These are phyloP conservation scores for Eubasilissa splendida DNA, from an alignment of 2,888 invertebrate species.

Conservation along the genomic window DNA sequence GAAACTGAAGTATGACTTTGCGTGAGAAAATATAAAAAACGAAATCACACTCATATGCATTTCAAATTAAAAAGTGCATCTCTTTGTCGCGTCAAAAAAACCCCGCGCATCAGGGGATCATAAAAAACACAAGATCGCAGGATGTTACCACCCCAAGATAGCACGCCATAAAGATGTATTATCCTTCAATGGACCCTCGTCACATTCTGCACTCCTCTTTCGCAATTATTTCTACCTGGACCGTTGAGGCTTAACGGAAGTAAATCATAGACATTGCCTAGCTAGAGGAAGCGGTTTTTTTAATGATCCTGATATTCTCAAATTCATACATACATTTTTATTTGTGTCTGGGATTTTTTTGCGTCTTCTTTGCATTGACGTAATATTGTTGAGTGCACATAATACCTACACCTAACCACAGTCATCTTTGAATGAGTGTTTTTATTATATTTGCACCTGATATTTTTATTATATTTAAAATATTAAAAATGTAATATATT, in stretches of 20 bases:
- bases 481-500: not conserved
- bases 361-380: not conserved
- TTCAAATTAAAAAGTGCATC: slow-evolving; percentile 55
- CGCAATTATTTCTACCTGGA: slow-evolving; percentile 56
- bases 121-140: slow-evolving; percentile 43
- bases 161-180: slow-evolving; percentile 39
- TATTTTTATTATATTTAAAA: too few relatives aligned
- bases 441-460: not conserved
- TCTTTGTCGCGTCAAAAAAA: slow-evolving; percentile 49
- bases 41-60: slow-evolving; percentile 54
- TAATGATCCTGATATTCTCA: not conserved
- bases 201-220: slow-evolving; percentile 43
- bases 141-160: slow-evolving; percentile 52
- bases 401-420: not conserved
- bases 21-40: slow-evolving; percentile 58
- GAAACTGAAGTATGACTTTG: slow-evolving; percentile 13
- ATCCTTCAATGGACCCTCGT: slow-evolving; percentile 48
- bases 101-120: slow-evolving; percentile 35
- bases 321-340: not conserved
- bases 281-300: slow-evolving; percentile 23
- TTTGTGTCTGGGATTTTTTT: slow-evolving; percentile 1
- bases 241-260: slow-evolving; percentile 48
- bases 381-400: not conserved
- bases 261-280: slow-evolving; percentile 54
- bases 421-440: not conserved